Evolutionary conservation across 2,113 vertebrate genomes (phyloP).

Genomic region (Condylura cristata): DNA sequence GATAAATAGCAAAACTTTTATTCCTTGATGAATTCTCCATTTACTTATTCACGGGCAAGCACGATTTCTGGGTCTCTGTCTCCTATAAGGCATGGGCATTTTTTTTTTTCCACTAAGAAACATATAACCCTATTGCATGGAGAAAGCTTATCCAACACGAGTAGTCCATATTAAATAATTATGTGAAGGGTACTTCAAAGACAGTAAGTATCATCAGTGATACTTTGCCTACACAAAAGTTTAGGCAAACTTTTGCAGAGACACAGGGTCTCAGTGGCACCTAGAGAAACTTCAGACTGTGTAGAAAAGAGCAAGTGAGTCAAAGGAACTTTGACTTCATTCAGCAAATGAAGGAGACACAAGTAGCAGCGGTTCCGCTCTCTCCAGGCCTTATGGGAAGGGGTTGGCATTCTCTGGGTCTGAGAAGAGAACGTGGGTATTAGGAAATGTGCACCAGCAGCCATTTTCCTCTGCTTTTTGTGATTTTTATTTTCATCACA

Average conservation of each 20-base stretch:
- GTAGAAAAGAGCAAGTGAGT: background rate
- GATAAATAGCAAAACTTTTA: background rate
- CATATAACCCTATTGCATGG: background rate
- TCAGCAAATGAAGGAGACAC: background rate
- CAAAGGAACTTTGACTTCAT: background rate
- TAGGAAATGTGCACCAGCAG: background rate
- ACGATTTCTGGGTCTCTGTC: background rate
- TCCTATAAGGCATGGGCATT: background rate
- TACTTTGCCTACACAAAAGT: too few relatives aligned
- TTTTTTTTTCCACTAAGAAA: background rate
- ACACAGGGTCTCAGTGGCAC: background rate
- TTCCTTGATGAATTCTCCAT: background rate
- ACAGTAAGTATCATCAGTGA: background rate
- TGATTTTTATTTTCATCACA: constrained; percentile 74
- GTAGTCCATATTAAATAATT: background rate
- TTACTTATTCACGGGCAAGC: background rate
- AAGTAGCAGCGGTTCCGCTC: background rate
- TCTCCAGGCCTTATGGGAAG: constrained; percentile 3
- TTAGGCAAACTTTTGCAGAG: background rate
- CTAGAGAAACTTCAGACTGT: background rate
- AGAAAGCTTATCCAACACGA: background rate
- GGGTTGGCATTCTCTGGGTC: background rate
- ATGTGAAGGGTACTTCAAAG: background rate
- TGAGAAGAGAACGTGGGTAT: background rate
- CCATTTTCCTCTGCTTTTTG: constrained; percentile 55